Conservation (phyloP, 2,797 vertebrate species). For the Lophius americanus region DNA sequence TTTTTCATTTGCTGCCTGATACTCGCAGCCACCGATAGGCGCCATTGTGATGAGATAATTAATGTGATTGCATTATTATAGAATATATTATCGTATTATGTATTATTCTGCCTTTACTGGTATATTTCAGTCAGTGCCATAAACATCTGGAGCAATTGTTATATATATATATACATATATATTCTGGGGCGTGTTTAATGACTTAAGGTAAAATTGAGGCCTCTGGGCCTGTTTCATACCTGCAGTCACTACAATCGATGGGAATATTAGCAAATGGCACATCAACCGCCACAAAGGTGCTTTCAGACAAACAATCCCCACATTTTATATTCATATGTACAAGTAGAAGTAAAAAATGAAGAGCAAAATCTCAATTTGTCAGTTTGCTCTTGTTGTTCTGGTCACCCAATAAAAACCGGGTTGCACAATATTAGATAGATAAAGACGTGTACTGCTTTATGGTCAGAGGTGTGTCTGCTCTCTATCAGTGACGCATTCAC, state of each 20-base stretch:
- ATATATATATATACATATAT: too few relatives aligned
- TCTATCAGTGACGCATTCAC: slow-evolving; percentile 14
- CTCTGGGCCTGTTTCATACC: slow-evolving; percentile 5
- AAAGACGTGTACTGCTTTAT: not conserved
- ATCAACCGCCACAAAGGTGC: slow-evolving; percentile 2
- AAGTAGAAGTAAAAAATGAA: too few relatives aligned
- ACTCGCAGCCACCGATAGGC: too few relatives aligned
- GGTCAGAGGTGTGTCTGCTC: slow-evolving; percentile 17
- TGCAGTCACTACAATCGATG: slow-evolving; percentile 14
- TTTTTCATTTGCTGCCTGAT: too few relatives aligned
- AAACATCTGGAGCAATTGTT: too few relatives aligned
- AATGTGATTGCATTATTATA: too few relatives aligned
- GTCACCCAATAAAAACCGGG: not conserved
- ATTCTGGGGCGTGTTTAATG: slow-evolving; percentile 36
- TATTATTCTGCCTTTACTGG: too few relatives aligned
- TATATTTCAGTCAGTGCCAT: too few relatives aligned
- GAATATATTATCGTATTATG: too few relatives aligned
- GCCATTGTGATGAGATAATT: too few relatives aligned
- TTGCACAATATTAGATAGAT: slow-evolving; percentile 5
- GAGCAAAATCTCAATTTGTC: not conserved
- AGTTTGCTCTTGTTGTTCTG: not conserved
- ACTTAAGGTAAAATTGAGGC: slow-evolving; percentile 47
- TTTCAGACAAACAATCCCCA: not conserved
- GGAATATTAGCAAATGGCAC: not conserved
- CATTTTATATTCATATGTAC: too few relatives aligned